Percentiles rank a stretch among this genome's conserved stretches.
Evolutionary conservation across 2,113 vertebrate genomes (phyloP).

Genomic region (Monopterus albus): DNA sequence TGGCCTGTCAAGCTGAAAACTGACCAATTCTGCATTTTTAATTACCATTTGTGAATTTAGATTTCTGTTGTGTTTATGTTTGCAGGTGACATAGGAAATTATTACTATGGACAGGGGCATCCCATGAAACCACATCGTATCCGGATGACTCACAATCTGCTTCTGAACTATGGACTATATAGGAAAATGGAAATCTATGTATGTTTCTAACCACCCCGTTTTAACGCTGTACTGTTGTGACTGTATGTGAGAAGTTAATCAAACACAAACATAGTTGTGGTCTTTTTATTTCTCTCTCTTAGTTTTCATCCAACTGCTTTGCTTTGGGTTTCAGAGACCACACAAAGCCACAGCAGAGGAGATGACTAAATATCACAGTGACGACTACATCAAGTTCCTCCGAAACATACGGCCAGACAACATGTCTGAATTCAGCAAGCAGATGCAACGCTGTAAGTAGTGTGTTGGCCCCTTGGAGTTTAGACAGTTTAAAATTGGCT

Average conservation of each 20-base stretch:
- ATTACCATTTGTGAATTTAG: not conserved
- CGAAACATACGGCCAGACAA: constrained; percentile 95
- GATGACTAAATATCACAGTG: constrained; percentile 99
- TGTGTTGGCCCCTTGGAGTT: not conserved
- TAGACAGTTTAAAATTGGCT: too few relatives aligned
- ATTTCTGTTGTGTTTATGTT: constrained; percentile 34
- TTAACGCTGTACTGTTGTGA: not conserved
- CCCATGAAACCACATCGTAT: constrained; percentile 98
- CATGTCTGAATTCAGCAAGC: constrained; percentile 99
- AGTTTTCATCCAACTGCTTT: not conserved
- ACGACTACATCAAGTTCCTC: constrained; percentile 97
- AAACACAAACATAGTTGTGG: not conserved
- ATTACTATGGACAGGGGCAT: constrained; percentile 96
- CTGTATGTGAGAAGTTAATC: not conserved
- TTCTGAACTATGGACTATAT: constrained; percentile 96
- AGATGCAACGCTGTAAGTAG: constrained; percentile 96
- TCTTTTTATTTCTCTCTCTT: not conserved
- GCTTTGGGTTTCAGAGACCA: constrained; percentile 84
- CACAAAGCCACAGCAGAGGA: constrained; percentile 97
- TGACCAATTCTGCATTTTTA: too few relatives aligned
- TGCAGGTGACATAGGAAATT: constrained; percentile 95
- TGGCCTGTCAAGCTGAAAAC: too few relatives aligned
- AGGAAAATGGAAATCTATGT: constrained; percentile 99
- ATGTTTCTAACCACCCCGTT: constrained; percentile 59
- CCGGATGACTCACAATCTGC: constrained; percentile 96